Conservation (phyloP, 2,113 vertebrate species). For the Petroica traversi region DNA sequence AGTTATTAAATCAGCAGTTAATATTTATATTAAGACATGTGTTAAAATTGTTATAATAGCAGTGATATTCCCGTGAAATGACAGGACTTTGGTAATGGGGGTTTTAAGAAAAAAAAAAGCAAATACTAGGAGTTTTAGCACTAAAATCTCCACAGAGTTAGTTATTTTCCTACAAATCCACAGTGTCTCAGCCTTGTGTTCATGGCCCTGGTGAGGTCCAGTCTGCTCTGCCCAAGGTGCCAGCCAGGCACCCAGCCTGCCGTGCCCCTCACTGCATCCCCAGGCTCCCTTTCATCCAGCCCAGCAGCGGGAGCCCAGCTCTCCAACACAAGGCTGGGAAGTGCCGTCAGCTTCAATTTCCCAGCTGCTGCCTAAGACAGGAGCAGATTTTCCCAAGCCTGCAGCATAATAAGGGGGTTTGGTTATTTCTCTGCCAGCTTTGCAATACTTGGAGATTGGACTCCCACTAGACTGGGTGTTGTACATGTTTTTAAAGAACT, state of each 20-base stretch:
- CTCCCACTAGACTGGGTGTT: conserved; percentile 20
- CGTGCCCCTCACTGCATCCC: accelerated
- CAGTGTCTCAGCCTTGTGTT: accelerated
- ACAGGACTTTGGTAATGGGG: background rate
- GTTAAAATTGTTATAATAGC: background rate
- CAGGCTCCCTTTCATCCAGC: background rate
- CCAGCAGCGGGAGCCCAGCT: background rate
- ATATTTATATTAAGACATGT: background rate
- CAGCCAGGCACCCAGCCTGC: background rate
- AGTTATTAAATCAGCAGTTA: background rate
- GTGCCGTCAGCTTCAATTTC: background rate
- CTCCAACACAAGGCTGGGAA: background rate
- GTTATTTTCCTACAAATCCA: background rate
- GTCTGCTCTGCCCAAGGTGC: background rate
- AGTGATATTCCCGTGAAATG: background rate
- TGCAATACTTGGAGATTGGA: background rate
- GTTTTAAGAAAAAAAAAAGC: background rate
- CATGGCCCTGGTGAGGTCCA: background rate
- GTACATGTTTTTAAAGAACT: conserved; percentile 29
- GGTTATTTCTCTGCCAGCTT: conserved; percentile 10
- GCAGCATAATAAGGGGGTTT: background rate
- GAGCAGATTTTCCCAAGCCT: conserved; percentile 42
- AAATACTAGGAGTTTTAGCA: background rate
- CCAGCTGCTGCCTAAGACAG: conserved; percentile 20
- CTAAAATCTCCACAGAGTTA: background rate